Conservation (phyloP, 2,797 vertebrate species). For the Onychomys torridus region DNA sequence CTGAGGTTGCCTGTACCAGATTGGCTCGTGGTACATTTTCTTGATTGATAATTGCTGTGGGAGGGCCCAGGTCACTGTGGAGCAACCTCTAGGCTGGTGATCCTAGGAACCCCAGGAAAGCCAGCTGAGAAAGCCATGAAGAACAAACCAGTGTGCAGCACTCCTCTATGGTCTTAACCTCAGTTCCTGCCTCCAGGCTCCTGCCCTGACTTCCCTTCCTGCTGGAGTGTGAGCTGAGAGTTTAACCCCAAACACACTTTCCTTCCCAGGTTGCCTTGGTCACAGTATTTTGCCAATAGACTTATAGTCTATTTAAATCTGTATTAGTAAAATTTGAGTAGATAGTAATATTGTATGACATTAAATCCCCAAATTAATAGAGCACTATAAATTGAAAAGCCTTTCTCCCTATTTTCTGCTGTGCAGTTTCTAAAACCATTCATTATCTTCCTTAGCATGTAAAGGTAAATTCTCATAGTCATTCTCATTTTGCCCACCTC, state of each 20-base stretch:
- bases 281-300: neutral
- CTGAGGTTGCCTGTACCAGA: neutral
- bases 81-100: neutral
- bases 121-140: too few relatives aligned
- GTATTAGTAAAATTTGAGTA: neutral
- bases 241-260: neutral
- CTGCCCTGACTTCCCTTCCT: too few relatives aligned
- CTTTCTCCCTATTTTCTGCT: neutral
- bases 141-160: too few relatives aligned
- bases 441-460: neutral
- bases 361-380: conserved; percentile 48
- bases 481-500: neutral
- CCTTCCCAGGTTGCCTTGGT: neutral
- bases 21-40: neutral
- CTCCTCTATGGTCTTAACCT: neutral
- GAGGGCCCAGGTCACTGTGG: neutral
- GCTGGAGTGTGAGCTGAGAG: neutral
- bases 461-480: neutral
- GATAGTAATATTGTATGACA: conserved; percentile 13
- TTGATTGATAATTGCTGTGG: neutral
- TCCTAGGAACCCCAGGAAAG: neutral
- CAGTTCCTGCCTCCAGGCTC: neutral
- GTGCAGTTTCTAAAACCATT: neutral
- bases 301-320: conserved; percentile 11
- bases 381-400: neutral